These are phyloP conservation scores for Cynopterus brachyotis DNA, from an alignment of 2,113 vertebrate genomes.

Conservation along the genomic window DNA sequence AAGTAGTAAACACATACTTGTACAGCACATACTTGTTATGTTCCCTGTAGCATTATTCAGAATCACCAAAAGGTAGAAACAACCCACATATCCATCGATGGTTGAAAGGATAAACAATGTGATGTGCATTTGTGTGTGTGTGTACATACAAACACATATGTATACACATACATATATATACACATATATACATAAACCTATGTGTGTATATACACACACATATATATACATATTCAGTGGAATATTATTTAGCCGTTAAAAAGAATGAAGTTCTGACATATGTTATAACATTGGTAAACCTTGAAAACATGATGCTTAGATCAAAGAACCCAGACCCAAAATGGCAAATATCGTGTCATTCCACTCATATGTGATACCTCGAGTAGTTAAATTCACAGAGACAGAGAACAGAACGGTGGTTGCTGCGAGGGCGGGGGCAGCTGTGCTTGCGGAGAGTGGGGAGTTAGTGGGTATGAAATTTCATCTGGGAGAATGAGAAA, in stretches of 20 bases:
- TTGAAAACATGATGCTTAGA: neutral
- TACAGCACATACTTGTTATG: no score
- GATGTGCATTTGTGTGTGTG: no score
- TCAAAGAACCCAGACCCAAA: neutral
- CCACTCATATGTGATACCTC: neutral
- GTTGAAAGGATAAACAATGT: neutral
- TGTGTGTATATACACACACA: no score
- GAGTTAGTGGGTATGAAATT: neutral
- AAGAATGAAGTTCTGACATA: neutral
- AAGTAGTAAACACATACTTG: neutral
- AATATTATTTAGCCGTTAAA: neutral
- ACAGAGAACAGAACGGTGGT: neutral
- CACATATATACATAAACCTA: no score
- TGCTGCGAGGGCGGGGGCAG: neutral
- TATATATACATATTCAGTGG: neutral
- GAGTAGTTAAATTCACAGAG: neutral
- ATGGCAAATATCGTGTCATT: neutral
- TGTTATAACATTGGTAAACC: no score
- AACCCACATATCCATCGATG: neutral
- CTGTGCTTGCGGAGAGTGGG: neutral
- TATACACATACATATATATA: no score
- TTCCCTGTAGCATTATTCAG: neutral
- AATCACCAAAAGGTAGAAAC: neutral
- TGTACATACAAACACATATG: no score
- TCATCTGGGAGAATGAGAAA: neutral